phyloP scores from a whole-genome alignment of 2,797 vertebrate species.

The Coregonus ussuriensis region DNA sequence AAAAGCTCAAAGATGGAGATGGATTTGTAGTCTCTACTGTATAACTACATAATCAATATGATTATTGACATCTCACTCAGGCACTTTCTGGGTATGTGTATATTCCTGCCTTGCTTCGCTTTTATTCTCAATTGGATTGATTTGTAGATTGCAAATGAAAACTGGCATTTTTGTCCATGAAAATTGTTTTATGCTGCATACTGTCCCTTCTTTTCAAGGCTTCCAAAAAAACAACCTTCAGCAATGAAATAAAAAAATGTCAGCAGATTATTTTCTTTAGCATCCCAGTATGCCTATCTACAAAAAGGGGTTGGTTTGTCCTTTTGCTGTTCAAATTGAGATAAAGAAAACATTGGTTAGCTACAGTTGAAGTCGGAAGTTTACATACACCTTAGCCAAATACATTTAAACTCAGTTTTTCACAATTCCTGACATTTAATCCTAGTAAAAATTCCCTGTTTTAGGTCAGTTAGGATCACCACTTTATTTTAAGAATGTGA shows the following conservation, averaged over 20 bases:
- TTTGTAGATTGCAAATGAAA: not conserved
- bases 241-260: not conserved
- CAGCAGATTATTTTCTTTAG: not conserved
- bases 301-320: not conserved
- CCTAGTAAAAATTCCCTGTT: too few relatives aligned
- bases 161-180: not conserved
- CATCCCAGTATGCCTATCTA: not conserved
- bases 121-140: slow-evolving; percentile 14
- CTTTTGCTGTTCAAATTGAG: not conserved
- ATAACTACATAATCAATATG: slow-evolving; percentile 12
- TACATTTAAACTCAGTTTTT: too few relatives aligned
- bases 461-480: too few relatives aligned
- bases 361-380: not conserved
- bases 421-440: too few relatives aligned
- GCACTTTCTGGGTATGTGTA: slow-evolving; percentile 5
- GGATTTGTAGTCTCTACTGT: slow-evolving; percentile 5
- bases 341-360: not conserved
- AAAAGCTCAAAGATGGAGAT: slow-evolving; percentile 17
- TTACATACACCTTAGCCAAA: too few relatives aligned
- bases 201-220: not conserved
- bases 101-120: not conserved
- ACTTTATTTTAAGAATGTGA: too few relatives aligned
- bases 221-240: not conserved
- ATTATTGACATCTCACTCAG: slow-evolving; percentile 13
- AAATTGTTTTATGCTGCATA: not conserved